Percentiles rank a stretch among this genome's conserved stretches.
Evolutionary conservation across 2,888 invertebrate species (phyloP).

Genomic region (Andrena praecox): DNA sequence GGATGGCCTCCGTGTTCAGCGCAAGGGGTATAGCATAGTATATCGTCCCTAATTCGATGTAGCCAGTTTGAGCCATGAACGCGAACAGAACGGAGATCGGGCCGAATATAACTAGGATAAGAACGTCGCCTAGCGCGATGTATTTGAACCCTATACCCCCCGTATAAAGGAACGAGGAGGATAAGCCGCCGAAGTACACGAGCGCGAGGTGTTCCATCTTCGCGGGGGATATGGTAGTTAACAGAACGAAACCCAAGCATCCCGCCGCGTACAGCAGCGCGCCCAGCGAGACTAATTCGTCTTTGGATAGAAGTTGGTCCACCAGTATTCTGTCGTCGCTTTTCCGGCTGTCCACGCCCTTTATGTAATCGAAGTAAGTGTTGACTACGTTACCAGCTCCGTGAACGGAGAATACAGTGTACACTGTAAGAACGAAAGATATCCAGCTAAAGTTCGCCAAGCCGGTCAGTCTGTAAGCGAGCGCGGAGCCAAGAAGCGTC

Average conservation of each 20-base stretch:
- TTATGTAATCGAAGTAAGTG: conserved; percentile 97
- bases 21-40: conserved; percentile 97
- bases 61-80: conserved; percentile 96
- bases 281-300: conserved; percentile 94
- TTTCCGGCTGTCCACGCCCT: conserved; percentile 96
- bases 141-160: conserved; percentile 98
- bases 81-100: conserved; percentile 97
- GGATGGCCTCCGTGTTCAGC: conserved; percentile 96
- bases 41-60: conserved; percentile 95
- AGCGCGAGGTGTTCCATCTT: conserved; percentile 97
- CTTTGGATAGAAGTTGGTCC: conserved; percentile 94
- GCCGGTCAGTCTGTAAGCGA: conserved; percentile 94
- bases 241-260: conserved; percentile 92
- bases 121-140: conserved; percentile 96
- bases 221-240: conserved; percentile 93
- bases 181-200: conserved; percentile 97
- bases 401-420: conserved; percentile 96
- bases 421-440: conserved; percentile 92
- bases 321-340: conserved; percentile 97
- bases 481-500: conserved; percentile 94
- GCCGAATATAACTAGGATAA: conserved; percentile 96
- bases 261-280: conserved; percentile 95
- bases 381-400: conserved; percentile 98
- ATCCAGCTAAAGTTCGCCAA: conserved; percentile 92
- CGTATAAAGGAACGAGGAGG: conserved; percentile 98